Evolutionary conservation across 2,113 vertebrate genomes (phyloP), one percentile per base, ranked within the genome.

Genomic region (Telmatochromis sp.): DNA sequence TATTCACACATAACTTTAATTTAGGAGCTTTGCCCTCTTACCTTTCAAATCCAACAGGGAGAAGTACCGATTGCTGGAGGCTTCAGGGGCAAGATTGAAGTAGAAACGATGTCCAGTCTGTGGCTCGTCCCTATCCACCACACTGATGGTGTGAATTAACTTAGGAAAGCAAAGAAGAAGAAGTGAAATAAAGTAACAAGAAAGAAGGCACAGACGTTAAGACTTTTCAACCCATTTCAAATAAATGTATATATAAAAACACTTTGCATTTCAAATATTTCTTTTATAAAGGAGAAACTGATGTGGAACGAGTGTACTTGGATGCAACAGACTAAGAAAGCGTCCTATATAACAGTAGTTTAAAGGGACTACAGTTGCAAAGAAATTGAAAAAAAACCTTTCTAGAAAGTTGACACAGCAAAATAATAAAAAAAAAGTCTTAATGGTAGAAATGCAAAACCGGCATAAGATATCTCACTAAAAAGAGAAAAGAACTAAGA

Each of bases 101-200:
- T 97, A 97, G 96, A 99, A 99, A 37, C 92, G 99, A 91, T 99
- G 99, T 31, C 98, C 98, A 0, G 97, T 91, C 91, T 98, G 98
- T 4, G 99, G 98, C 90, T 99, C 98, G 1, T 99, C 99, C 63
- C 96, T 95, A 93, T 99, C 99, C 93, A 99, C 98, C 28, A 99
- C 98, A 0, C 98, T 99, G 96, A 99, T 98, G 73, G 98, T 99
- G 96, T 99, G 98, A 96, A 99, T 98, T 86, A 99, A 96, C 99
- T 99, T 83, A 23, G 71, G 65, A 88, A 81, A 63, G 33, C 37
- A 17, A 81, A 50, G 33, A 21, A 54, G 68, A 88, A 51, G 45
- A 71, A 40, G 55, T 79, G 10, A 75, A 78, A 88, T 19, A 47
- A 63, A 71, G 65, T 11, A 7, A 86, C 3, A 83, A 81, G 17